phyloP scores from a whole-genome alignment of 2,113 vertebrate species.

The Hemiscyllium ocellatum region DNA sequence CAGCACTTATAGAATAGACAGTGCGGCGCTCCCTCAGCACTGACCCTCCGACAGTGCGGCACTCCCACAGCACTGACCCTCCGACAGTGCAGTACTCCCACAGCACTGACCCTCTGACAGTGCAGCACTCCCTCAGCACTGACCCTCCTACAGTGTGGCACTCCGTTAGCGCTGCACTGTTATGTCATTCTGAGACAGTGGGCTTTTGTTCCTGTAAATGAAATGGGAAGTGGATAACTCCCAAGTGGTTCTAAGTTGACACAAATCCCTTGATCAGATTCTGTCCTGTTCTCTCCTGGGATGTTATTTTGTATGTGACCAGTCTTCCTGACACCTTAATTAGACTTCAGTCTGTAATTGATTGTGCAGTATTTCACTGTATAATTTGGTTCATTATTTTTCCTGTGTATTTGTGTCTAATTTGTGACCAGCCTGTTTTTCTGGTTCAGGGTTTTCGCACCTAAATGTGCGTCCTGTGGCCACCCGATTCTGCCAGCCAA shows the following conservation, averaged over 20 bases:
- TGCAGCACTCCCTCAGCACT: too few relatives aligned
- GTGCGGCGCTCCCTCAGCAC: too few relatives aligned
- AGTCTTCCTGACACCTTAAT: neutral
- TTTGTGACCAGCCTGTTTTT: constrained; percentile 38
- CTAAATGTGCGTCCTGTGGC: constrained; percentile 93
- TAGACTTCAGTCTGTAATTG: neutral
- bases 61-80: neutral
- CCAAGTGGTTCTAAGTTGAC: neutral
- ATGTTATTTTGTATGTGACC: neutral
- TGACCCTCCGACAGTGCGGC: too few relatives aligned
- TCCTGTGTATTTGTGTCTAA: neutral
- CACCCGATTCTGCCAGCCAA: constrained; percentile 92
- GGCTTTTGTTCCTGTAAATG: neutral
- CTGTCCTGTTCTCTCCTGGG: neutral
- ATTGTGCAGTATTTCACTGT: neutral
- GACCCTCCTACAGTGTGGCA: neutral
- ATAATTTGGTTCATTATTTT: constrained; percentile 37
- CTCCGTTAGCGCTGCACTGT: neutral
- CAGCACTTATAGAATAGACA: too few relatives aligned
- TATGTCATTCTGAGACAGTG: neutral
- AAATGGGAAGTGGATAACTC: neutral
- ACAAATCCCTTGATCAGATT: neutral
- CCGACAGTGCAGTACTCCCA: neutral
- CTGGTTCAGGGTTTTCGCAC: constrained; percentile 82
- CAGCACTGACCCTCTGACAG: too few relatives aligned